phyloP scores from a whole-genome alignment of 2,888 invertebrate species.

The Cordilura impudica region DNA sequence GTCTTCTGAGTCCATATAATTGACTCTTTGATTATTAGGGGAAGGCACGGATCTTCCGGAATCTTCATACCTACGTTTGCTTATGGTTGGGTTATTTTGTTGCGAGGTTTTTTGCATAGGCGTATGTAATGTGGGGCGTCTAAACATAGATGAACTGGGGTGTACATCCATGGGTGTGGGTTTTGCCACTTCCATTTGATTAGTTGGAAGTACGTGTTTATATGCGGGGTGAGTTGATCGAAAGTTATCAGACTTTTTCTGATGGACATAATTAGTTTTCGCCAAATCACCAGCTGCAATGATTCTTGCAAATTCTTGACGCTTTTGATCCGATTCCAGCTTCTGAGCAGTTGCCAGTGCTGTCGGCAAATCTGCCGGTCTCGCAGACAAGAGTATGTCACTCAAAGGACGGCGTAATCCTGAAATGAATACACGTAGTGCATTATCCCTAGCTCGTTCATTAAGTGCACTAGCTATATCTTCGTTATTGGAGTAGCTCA shows the following conservation, averaged over 20 bases:
- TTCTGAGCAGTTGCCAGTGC: slow-evolving; percentile 30
- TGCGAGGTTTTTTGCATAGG: neutral
- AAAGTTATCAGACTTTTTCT: neutral
- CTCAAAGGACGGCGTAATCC: slow-evolving; percentile 39
- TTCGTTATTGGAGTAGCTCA: neutral
- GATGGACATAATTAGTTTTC: neutral
- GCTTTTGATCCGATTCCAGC: slow-evolving; percentile 19
- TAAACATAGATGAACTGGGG: slow-evolving; percentile 14
- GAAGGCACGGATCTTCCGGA: too few relatives aligned
- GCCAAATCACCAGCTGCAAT: slow-evolving; percentile 9
- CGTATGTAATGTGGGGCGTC: neutral
- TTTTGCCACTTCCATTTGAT: neutral
- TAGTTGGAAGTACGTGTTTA: neutral
- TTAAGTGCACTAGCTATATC: neutral
- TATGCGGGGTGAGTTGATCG: slow-evolving; percentile 7
- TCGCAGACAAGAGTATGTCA: slow-evolving; percentile 52
- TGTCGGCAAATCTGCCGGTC: slow-evolving; percentile 50
- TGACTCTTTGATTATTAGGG: slow-evolving; percentile 38
- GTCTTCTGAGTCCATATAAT: slow-evolving; percentile 9
- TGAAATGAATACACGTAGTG: slow-evolving; percentile 20
- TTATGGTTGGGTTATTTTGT: neutral
- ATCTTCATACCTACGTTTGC: slow-evolving; percentile 10
- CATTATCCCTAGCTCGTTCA: slow-evolving; percentile 44
- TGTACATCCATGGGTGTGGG: slow-evolving; percentile 15
- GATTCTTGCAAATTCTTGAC: slow-evolving; percentile 20